Evolutionary conservation across 2,888 invertebrate genomes (phyloP).

Genomic region (Sarcophaga rosellei): DNA sequence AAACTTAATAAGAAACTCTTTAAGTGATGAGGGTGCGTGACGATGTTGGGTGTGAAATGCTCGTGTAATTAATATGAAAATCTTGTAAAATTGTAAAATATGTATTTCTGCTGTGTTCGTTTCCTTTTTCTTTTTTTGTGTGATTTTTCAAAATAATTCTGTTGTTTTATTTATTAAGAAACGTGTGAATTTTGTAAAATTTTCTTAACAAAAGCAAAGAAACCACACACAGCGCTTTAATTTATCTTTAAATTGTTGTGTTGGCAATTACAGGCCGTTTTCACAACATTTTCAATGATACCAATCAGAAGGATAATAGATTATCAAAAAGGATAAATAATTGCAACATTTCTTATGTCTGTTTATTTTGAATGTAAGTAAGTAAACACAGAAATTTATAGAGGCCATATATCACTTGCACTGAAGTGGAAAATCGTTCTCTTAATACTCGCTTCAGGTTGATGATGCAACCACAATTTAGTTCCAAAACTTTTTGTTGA

Average conservation of each 20-base stretch:
- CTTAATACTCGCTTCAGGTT: constrained; percentile 40
- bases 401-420: too few relatives aligned
- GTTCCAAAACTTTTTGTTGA: constrained; percentile 9
- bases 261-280: constrained; percentile 72
- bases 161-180: constrained; percentile 12
- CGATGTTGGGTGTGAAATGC: constrained; percentile 40
- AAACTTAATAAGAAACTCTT: constrained; percentile 43
- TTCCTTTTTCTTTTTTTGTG: too few relatives aligned
- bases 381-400: constrained; percentile 1
- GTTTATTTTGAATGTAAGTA: constrained; percentile 22
- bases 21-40: neutral
- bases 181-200: constrained; percentile 18
- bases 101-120: neutral
- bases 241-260: constrained; percentile 73
- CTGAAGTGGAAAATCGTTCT: constrained; percentile 59
- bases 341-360: constrained; percentile 33
- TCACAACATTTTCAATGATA: constrained; percentile 39
- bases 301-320: constrained; percentile 8
- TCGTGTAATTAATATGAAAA: constrained; percentile 31
- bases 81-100: constrained; percentile 37
- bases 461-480: constrained; percentile 29
- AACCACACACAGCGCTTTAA: constrained; percentile 52
- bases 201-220: constrained; percentile 13
- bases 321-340: constrained; percentile 21
- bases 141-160: neutral